Evolutionary conservation across 92 coral and sea anemone genomes (phyloP), one percentile per base, ranked within the genome.

Genomic region (Ricordea florida): DNA sequence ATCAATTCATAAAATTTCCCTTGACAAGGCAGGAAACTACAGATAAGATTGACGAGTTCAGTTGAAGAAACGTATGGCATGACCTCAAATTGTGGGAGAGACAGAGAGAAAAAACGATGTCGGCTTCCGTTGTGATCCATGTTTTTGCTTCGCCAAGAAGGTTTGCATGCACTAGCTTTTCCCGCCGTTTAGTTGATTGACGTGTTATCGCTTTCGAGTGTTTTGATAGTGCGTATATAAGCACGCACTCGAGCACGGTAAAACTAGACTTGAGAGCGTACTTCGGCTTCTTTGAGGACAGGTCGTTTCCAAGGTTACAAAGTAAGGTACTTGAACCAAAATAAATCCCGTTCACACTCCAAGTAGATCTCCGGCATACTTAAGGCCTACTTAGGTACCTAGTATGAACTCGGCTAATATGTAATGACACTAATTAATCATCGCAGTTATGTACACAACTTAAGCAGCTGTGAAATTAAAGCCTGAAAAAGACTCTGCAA

Each of bases 81-180:
- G n/a, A 35, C 85, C 85, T 29, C 78, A 67, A 37, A 45, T 25
- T 79, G 2, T n/a, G 85, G 78, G 11, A n/a, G n/a, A n/a, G n/a
- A n/a, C n/a, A n/a, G n/a, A n/a, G n/a, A n/a, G n/a, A n/a, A n/a
- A n/a, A 9, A n/a, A n/a, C n/a, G n/a, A n/a, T n/a, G n/a, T n/a
- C n/a, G n/a, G n/a, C n/a, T n/a, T n/a, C n/a, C n/a, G n/a, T n/a
- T n/a, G n/a, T n/a, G n/a, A n/a, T n/a, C n/a, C n/a, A n/a, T n/a
- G n/a, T 23, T 62, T 42, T 42, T 26, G 35, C 47, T 21, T 37
- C 69, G 51, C 69, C 20, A 37, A 62, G 51, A 25, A 61, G 35
- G 35, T 38, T 62, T 62, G 69, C 69, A 32, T 62, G 69, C 69
- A 37, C 22, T 2, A 37, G 20, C 32, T 37, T 37, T 56, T 56